Conservation (phyloP, 2,113 vertebrate species). For the Xyliphius kryptos region DNA sequence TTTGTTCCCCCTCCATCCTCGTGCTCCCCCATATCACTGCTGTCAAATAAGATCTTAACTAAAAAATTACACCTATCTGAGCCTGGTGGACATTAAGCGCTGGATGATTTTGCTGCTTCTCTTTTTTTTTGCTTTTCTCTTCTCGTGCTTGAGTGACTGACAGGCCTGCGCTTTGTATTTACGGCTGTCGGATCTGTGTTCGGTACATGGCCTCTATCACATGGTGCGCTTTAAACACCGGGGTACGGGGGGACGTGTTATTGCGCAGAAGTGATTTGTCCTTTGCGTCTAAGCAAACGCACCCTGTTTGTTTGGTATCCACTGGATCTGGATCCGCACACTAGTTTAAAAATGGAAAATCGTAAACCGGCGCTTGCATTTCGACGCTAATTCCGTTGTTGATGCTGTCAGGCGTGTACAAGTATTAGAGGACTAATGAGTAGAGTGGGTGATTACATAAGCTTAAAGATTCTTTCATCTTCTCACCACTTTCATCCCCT, state of each 20-base stretch:
- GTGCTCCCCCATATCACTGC: neutral
- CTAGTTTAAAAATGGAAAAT: neutral
- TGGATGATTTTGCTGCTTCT: neutral
- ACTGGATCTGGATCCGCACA: too few relatives aligned
- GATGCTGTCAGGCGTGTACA: conserved; percentile 38
- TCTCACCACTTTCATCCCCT: conserved; percentile 43
- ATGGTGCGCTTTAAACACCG: conserved; percentile 43
- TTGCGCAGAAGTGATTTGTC: too few relatives aligned
- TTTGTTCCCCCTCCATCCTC: conserved; percentile 16
- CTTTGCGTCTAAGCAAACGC: too few relatives aligned
- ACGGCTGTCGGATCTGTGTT: conserved; percentile 69
- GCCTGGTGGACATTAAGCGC: conserved; percentile 45
- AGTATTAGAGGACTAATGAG: conserved; percentile 45
- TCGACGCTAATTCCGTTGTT: conserved; percentile 48
- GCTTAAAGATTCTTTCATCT: conserved; percentile 54
- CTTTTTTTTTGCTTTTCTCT: neutral
- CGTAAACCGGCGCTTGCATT: conserved; percentile 12
- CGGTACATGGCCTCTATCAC: conserved; percentile 73
- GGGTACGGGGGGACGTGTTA: too few relatives aligned
- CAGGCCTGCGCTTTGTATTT: conserved; percentile 77
- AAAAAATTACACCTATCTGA: conserved; percentile 81
- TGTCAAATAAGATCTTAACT: conserved; percentile 44
- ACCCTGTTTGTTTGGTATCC: too few relatives aligned
- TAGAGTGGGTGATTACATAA: conserved; percentile 54
- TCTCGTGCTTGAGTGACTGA: conserved; percentile 52